phyloP scores from a whole-genome alignment of 2,888 invertebrate genomes.

The Prenolepis imparis region DNA sequence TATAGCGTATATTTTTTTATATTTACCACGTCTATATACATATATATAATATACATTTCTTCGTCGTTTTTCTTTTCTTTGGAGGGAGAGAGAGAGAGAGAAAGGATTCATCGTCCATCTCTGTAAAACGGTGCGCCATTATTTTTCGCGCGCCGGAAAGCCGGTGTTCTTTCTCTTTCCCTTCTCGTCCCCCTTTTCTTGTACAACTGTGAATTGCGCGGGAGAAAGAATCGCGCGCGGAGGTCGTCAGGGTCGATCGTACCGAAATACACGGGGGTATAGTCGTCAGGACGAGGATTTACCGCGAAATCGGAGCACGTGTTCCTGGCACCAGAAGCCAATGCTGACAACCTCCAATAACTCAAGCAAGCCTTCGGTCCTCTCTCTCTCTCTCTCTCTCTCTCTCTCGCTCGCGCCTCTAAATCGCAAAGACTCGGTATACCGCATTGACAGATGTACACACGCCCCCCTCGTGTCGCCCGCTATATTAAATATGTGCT shows the following conservation, averaged over 20 bases:
- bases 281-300: slow-evolving; percentile 77
- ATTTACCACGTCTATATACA: too few species aligned
- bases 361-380: slow-evolving; percentile 77
- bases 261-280: slow-evolving; percentile 49
- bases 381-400: slow-evolving; percentile 61
- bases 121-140: slow-evolving; percentile 45
- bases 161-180: slow-evolving; percentile 36
- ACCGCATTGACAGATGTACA: slow-evolving; percentile 83
- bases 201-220: slow-evolving; percentile 8
- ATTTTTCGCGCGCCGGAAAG: slow-evolving; percentile 46
- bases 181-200: slow-evolving; percentile 16
- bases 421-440: slow-evolving; percentile 78
- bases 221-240: slow-evolving; percentile 41
- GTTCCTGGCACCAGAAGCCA: slow-evolving; percentile 82
- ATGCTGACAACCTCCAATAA: slow-evolving; percentile 82
- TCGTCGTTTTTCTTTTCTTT: slow-evolving; percentile 12
- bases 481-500: slow-evolving; percentile 82
- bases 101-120: slow-evolving; percentile 38
- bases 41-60: too few species aligned
- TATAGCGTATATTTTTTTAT: not conserved
- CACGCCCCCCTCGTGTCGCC: slow-evolving; percentile 82
- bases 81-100: not conserved
- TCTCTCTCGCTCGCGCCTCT: slow-evolving; percentile 54
- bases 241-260: slow-evolving; percentile 57
- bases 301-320: slow-evolving; percentile 83